These are phyloP conservation scores for Eospalax fontanierii DNA, from an alignment of 2,797 vertebrate species.

Conservation along the genomic window DNA sequence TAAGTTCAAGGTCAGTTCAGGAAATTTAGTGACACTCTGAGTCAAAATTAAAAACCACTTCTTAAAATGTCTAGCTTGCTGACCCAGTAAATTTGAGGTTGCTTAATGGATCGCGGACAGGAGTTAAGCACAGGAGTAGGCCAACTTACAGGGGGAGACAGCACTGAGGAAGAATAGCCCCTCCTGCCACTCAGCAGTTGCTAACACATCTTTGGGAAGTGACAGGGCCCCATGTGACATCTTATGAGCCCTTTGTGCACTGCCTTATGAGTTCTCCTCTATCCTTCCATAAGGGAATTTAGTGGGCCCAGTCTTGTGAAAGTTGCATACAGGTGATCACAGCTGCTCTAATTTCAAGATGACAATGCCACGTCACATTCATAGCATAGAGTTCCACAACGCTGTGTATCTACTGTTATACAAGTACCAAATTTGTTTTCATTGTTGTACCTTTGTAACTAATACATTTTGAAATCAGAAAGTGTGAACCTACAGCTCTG, in stretches of 20 bases:
- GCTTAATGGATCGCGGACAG: neutral
- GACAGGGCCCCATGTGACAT: neutral
- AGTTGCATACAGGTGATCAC: too few species aligned
- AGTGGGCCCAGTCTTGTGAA: neutral
- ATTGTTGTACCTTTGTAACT: neutral
- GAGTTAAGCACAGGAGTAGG: neutral
- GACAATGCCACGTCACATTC: too few species aligned
- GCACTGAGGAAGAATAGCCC: neutral
- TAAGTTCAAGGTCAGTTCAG: neutral
- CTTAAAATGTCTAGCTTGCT: neutral
- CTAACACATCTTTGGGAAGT: neutral
- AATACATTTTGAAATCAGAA: neutral
- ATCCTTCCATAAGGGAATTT: too few species aligned
- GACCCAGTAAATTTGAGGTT: neutral
- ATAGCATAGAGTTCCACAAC: too few species aligned
- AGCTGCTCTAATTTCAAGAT: too few species aligned
- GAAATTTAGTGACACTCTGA: neutral
- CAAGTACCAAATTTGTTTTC: neutral
- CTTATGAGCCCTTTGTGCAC: too few species aligned
- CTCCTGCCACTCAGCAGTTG: too few species aligned
- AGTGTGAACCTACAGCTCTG: neutral
- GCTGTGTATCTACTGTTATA: neutral
- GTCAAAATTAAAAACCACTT: too few species aligned
- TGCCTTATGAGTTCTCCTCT: too few species aligned
- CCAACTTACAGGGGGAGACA: too few species aligned